These are phyloP conservation scores for Hippopotamyrus pictus DNA, from an alignment of 2,797 vertebrate genomes.

Conservation along the genomic window DNA sequence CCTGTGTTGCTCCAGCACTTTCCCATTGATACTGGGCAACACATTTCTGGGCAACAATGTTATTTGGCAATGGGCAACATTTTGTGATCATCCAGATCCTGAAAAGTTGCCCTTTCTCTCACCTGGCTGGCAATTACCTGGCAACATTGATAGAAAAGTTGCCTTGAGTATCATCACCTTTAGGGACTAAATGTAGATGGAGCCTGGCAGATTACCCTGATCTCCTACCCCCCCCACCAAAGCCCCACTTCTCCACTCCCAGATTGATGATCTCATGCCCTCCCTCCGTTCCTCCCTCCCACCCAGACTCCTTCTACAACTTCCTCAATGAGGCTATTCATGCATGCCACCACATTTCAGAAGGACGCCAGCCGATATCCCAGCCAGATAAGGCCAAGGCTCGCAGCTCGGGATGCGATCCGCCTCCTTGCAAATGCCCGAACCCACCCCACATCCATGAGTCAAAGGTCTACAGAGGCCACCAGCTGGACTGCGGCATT, in stretches of 20 bases:
- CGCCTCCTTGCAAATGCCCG: neutral
- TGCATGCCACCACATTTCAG: neutral
- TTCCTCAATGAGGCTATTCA: conserved; percentile 12
- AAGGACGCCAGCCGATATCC: neutral
- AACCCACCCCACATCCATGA: neutral
- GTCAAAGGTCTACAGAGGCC: neutral
- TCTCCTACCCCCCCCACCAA: neutral
- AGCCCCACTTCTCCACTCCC: neutral
- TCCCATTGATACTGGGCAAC: neutral
- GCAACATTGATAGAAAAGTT: neutral
- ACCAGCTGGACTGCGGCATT: neutral
- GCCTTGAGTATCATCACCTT: neutral
- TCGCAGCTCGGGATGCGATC: neutral
- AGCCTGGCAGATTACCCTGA: neutral
- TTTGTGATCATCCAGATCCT: neutral
- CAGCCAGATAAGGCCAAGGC: neutral
- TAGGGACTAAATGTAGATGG: neutral
- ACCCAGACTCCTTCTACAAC: neutral
- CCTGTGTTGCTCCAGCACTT: neutral
- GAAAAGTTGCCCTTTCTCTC: neutral
- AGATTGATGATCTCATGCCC: neutral
- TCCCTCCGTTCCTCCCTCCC: neutral
- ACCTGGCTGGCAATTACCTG: neutral
- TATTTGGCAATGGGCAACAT: neutral
- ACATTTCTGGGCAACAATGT: neutral